Percentiles rank a stretch among this genome's conserved stretches.
phyloP scores from a whole-genome alignment of 2,888 invertebrate species.

The Lycocerus yunnanus region DNA sequence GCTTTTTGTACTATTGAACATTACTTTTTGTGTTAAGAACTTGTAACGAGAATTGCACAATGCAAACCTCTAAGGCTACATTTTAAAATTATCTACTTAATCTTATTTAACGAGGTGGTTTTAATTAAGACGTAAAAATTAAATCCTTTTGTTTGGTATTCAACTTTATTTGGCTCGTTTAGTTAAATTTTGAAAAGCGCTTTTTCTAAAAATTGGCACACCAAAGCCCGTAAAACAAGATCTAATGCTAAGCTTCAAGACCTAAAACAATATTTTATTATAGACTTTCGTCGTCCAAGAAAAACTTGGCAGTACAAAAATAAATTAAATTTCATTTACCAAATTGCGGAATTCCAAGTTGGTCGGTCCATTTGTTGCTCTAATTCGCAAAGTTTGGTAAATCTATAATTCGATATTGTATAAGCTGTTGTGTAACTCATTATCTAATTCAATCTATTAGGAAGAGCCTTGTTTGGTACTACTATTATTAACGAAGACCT shows the following conservation, averaged over 20 bases:
- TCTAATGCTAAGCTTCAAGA: neutral
- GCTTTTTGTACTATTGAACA: neutral
- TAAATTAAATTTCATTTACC: neutral
- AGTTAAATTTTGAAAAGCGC: neutral
- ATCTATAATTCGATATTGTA: neutral
- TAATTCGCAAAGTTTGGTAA: neutral
- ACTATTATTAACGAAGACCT: constrained; percentile 24
- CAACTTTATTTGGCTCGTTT: neutral
- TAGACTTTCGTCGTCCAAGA: neutral
- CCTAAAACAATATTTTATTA: neutral
- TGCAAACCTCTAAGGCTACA: neutral
- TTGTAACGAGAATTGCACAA: neutral
- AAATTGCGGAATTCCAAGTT: neutral
- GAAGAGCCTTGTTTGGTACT: constrained; percentile 9
- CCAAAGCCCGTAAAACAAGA: neutral
- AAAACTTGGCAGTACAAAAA: neutral
- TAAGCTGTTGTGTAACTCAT: constrained; percentile 11
- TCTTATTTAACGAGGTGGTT: neutral
- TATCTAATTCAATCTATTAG: constrained; percentile 20
- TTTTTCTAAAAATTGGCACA: neutral
- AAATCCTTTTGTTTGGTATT: neutral
- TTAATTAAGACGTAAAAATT: neutral
- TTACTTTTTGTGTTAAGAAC: constrained; percentile 5
- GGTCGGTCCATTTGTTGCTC: neutral
- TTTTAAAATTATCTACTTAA: neutral